A percentile compares a stretch with the other conserved stretches of the same genome.
These are phyloP conservation scores for Halcyon smyrnensis DNA, from an alignment of 2,797 vertebrate species.

Conservation along the genomic window DNA sequence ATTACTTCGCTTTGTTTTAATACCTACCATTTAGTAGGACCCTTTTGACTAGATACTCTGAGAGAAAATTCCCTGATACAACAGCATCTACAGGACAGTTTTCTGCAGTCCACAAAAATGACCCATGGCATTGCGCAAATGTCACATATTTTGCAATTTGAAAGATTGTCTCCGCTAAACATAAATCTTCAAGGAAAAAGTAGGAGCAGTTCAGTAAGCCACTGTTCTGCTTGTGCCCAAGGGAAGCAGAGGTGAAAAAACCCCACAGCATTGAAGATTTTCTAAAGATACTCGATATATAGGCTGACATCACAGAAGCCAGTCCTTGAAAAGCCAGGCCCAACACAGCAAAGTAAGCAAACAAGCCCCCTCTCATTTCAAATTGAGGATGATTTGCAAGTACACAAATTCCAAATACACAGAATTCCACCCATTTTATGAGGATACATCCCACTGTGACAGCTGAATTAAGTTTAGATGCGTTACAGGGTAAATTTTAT, in stretches of 20 bases:
- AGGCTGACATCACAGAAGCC: background rate
- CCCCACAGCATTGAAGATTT: background rate
- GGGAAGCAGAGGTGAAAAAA: background rate
- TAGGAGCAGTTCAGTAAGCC: background rate
- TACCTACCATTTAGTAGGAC: background rate
- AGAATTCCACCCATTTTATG: background rate
- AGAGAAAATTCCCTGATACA: constrained; percentile 1
- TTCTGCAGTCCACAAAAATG: constrained; percentile 53
- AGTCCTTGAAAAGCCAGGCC: background rate
- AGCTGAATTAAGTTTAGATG: background rate
- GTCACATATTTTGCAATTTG: constrained; percentile 39
- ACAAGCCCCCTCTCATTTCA: background rate
- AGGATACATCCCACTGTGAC: background rate
- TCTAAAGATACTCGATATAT: background rate
- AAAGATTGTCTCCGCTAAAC: background rate
- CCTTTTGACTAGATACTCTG: background rate
- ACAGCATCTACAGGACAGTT: background rate
- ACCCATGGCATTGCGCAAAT: constrained; percentile 26
- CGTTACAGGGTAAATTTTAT: background rate
- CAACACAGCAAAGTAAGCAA: background rate
- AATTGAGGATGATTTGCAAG: background rate
- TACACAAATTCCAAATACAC: background rate
- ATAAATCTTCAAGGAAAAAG: background rate
- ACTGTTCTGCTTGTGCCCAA: background rate
- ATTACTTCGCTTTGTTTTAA: background rate